Evolutionary conservation across 2,888 invertebrate species (phyloP), one percentile per base, ranked within the genome.

Genomic region (Drosophila engyochracea): DNA sequence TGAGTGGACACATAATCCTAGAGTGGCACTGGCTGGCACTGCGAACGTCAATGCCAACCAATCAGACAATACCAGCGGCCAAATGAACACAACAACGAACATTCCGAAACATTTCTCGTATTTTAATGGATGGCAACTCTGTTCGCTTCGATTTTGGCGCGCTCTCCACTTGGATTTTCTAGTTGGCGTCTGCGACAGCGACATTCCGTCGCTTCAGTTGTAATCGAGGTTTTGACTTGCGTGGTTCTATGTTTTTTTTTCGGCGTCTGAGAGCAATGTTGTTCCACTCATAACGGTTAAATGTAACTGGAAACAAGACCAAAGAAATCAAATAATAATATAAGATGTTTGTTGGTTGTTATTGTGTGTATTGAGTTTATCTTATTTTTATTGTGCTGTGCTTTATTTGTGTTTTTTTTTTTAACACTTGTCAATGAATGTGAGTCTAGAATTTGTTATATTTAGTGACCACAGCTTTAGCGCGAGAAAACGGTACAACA

Each of bases 161-260:
- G 81, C 74, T 81, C 70, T 61, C 77, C 16, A 57, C 7, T 76
- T 77, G 57, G 59, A 31, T 37, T n/a, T 52, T 52, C 47, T 53
- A 66, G 57, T 16, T 5, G 39, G 37, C 30, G 58, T 35, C 65
- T 65, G 19, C 28, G 74, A 25, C 37, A 9, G 52, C 64, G 58
- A 55, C 65, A 87, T 76, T 85, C 82, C 74, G 88, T 83, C 89
- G 89, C 76, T 78, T 78, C 75, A 89, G 90, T 85, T 82, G 52
- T 67, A 89, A 78, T 76, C 79, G 70, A 89, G 75, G 84, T 83
- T 81, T 81, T 73, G 75, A 68, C 68, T 68, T 82, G 61, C 63
- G 65, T 80, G 90, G 84, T 82, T 30, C 85, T 79, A 66, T 22
- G 9, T 55, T 53, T 64, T 51, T 49, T 62, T 51, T 69, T 63